Evolutionary conservation across 1,140 invertebrate genomes (phyloP).

Genomic region (Panagrolaimus sp.): DNA sequence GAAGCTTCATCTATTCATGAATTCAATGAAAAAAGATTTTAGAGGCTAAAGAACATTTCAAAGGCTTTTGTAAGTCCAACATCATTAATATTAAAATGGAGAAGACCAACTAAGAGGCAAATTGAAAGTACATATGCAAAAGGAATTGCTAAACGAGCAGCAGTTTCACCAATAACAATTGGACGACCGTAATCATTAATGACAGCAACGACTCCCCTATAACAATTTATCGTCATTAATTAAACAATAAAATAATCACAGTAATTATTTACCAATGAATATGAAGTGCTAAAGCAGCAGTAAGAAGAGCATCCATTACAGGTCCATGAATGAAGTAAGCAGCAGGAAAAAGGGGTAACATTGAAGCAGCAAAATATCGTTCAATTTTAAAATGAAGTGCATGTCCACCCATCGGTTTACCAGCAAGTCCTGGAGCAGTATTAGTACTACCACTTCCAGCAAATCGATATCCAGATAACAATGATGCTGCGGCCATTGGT

Average conservation of each 20-base stretch:
- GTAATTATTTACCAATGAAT: conserved; percentile 46
- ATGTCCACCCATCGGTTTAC: not conserved
- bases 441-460: not conserved
- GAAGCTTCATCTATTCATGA: no score
- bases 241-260: not conserved
- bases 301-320: conserved; percentile 48
- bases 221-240: conserved; percentile 18
- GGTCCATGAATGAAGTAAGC: conserved; percentile 56
- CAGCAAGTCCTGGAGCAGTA: not conserved
- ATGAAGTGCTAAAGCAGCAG: conserved; percentile 52
- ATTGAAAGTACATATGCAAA: conserved; percentile 38
- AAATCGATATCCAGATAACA: not conserved
- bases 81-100: conserved; percentile 58
- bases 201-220: conserved; percentile 48
- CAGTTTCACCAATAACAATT: conserved; percentile 51
- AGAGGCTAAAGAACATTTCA: conserved; percentile 55
- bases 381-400: conserved; percentile 43
- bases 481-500: not conserved
- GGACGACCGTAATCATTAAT: conserved; percentile 55
- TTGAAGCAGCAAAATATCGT: conserved; percentile 43
- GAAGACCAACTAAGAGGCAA: conserved; percentile 45
- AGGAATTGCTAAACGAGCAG: conserved; percentile 39
- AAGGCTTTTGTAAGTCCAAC: conserved; percentile 57
- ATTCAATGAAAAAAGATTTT: no score
- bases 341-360: conserved; percentile 48